Conservation (phyloP, 92 coral and sea anemone species). For the Porites divaricata region DNA sequence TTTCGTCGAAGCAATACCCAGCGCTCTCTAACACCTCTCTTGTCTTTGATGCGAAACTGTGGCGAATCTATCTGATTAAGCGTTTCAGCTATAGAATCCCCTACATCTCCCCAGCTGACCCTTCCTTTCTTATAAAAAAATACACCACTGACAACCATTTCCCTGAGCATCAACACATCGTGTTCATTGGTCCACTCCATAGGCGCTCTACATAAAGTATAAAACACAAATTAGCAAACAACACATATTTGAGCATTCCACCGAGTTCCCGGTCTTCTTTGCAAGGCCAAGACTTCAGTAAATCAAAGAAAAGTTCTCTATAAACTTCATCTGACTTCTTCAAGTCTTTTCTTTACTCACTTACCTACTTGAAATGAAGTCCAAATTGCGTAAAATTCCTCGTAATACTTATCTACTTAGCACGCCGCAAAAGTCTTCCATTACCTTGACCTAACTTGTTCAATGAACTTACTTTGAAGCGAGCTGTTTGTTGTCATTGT, state of each 20-base stretch:
- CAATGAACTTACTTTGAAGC: constrained; percentile 7
- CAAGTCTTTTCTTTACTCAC: constrained; percentile 38
- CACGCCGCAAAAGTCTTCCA: too few relatives aligned
- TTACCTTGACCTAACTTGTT: constrained; percentile 16
- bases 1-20: too few relatives aligned
- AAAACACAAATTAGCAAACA: constrained; percentile 37
- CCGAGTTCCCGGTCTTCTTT: constrained; percentile 28
- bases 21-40: constrained; percentile 42
- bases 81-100: constrained; percentile 44
- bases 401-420: not conserved
- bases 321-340: constrained; percentile 15
- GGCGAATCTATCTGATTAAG: constrained; percentile 33
- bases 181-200: constrained; percentile 69
- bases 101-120: constrained; percentile 23
- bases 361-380: constrained; percentile 37
- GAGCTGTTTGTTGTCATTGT: constrained; percentile 42
- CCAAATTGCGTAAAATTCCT: constrained; percentile 29
- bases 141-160: constrained; percentile 38
- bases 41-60: constrained; percentile 48
- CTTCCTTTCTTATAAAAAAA: not conserved
- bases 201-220: constrained; percentile 41
- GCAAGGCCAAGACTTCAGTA: constrained; percentile 39
- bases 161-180: constrained; percentile 52
- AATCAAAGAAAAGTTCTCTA: too few relatives aligned
- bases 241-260: not conserved